These are phyloP conservation scores for Mylabris sibirica DNA, from an alignment of 2,888 invertebrate genomes.

Conservation along the genomic window DNA sequence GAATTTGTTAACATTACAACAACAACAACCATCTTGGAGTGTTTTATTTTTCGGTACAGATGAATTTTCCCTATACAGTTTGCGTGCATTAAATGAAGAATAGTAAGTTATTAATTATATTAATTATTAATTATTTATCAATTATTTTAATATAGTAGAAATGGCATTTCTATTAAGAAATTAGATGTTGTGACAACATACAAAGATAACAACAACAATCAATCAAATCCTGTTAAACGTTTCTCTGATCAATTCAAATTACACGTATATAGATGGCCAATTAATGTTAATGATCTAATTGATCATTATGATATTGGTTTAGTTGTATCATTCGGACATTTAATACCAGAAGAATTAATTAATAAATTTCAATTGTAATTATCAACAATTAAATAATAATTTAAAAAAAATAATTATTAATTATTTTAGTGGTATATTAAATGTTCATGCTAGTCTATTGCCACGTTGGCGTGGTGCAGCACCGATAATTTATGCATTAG, in stretches of 20 bases:
- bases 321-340: constrained; percentile 92
- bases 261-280: constrained; percentile 61
- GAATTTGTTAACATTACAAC: neutral
- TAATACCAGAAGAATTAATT: constrained; percentile 82
- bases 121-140: neutral
- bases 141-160: constrained; percentile 62
- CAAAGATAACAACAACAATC: constrained; percentile 61
- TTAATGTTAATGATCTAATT: constrained; percentile 45
- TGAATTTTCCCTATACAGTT: constrained; percentile 78
- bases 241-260: constrained; percentile 73
- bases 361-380: constrained; percentile 83
- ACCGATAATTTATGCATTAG: constrained; percentile 85
- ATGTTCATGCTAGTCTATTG: constrained; percentile 91
- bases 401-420: constrained; percentile 19
- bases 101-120: constrained; percentile 64
- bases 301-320: constrained; percentile 82
- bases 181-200: constrained; percentile 78
- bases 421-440: constrained; percentile 82
- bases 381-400: constrained; percentile 23
- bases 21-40: constrained; percentile 62
- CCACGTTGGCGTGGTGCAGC: constrained; percentile 95
- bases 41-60: constrained; percentile 90
- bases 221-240: constrained; percentile 70
- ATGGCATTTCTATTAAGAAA: constrained; percentile 62
- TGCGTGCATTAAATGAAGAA: constrained; percentile 72